Percentiles rank a stretch among this genome's conserved stretches.
These are phyloP conservation scores for Galerucella pusilla DNA, from an alignment of 2,888 invertebrate species.

Conservation along the genomic window DNA sequence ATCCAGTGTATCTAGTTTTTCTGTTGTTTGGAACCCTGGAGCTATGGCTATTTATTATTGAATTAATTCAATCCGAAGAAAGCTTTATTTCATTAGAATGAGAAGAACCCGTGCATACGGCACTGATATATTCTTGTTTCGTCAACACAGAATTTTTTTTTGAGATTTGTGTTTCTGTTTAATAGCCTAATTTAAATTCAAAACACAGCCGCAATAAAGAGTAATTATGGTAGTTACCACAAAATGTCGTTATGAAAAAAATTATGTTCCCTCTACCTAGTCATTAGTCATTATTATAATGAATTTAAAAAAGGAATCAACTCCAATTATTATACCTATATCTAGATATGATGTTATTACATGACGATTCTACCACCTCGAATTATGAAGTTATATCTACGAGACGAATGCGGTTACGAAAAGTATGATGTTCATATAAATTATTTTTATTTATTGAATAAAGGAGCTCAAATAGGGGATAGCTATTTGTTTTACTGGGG, in stretches of 20 bases:
- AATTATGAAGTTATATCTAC: constrained; percentile 39
- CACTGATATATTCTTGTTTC: neutral
- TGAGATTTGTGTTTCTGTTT: constrained; percentile 41
- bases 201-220: constrained; percentile 48
- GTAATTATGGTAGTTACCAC: constrained; percentile 52
- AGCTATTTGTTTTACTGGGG: too few species aligned
- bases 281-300: constrained; percentile 58
- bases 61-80: too few species aligned
- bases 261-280: constrained; percentile 55
- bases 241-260: constrained; percentile 57
- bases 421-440: neutral
- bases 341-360: constrained; percentile 46
- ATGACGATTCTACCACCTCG: constrained; percentile 47
- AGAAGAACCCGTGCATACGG: neutral
- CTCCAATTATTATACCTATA: constrained; percentile 52
- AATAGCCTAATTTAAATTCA: constrained; percentile 52
- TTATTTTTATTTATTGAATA: neutral
- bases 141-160: constrained; percentile 15
- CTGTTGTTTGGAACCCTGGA: too few species aligned
- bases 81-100: neutral
- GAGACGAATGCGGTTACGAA: constrained; percentile 3
- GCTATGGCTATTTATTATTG: too few species aligned
- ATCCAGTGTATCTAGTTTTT: too few species aligned
- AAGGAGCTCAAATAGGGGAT: too few species aligned
- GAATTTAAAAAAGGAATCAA: constrained; percentile 54